Conservation (phyloP, 2,797 vertebrate species). For the Threskiornis aethiopicus region DNA sequence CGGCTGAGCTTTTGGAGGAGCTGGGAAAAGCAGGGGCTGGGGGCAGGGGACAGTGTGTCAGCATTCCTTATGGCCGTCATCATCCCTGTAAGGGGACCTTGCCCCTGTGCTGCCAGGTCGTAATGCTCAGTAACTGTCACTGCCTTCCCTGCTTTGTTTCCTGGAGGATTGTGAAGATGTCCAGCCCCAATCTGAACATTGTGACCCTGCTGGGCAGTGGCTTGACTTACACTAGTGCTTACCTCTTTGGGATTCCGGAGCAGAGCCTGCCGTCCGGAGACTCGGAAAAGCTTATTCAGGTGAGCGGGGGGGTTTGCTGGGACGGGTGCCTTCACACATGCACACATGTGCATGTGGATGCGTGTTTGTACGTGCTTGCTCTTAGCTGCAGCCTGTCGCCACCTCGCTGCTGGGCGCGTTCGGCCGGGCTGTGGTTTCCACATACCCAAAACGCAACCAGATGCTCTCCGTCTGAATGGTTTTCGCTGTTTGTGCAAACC, state of each 20-base stretch:
- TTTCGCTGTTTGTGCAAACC: neutral
- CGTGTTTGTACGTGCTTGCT: neutral
- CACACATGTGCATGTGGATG: fast-evolving
- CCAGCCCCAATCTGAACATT: constrained; percentile 95
- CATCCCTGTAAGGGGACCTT: neutral
- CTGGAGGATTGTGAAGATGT: constrained; percentile 98
- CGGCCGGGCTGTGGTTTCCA: neutral
- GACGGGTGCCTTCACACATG: fast-evolving
- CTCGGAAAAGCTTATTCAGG: constrained; percentile 84
- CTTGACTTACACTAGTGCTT: constrained; percentile 89
- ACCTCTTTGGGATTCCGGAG: constrained; percentile 87
- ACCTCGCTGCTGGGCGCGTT: neutral
- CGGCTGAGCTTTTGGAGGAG: neutral
- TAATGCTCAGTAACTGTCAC: neutral
- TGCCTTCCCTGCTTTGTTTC: constrained; percentile 28
- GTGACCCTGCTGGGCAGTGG: constrained; percentile 91
- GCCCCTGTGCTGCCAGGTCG: neutral
- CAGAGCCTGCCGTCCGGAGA: constrained; percentile 57
- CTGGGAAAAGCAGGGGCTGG: neutral
- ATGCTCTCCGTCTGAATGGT: neutral
- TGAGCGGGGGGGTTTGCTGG: constrained; percentile 46
- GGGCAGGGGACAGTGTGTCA: neutral
- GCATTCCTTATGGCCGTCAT: neutral
- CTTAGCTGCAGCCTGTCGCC: neutral
- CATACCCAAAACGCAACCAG: neutral